phyloP scores from a whole-genome alignment of 37 sponge, comb jelly and placozoan species.

The Crambe crambe region DNA sequence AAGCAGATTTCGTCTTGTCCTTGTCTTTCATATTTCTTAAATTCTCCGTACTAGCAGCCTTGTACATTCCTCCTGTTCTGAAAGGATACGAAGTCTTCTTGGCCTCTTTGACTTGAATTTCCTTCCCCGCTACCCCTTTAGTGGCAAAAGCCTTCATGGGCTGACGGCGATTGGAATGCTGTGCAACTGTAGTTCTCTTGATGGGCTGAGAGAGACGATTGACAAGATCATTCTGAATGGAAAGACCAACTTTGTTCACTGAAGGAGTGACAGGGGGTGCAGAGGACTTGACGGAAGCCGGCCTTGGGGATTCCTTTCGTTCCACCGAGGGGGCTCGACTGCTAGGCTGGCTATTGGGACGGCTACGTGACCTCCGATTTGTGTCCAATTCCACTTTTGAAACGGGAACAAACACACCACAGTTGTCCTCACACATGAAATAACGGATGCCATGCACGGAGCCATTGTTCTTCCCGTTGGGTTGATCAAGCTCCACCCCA shows the following conservation, averaged over 20 bases:
- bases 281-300: neutral
- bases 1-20: neutral
- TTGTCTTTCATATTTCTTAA: conserved; percentile 15
- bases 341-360: conserved; percentile 11
- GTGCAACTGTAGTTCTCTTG: neutral
- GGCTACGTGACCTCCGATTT: neutral
- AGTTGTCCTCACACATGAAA: conserved; percentile 46
- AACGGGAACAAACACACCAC: conserved; percentile 64
- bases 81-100: conserved; percentile 5
- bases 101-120: neutral
- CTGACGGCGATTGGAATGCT: neutral
- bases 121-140: neutral
- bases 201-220: conserved; percentile 3
- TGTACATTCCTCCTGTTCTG: conserved; percentile 24
- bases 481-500: conserved; percentile 58
- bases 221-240: conserved; percentile 24
- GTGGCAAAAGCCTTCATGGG: conserved; percentile 51
- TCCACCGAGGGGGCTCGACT: conserved; percentile 10
- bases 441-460: conserved; percentile 57
- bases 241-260: neutral
- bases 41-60: conserved; percentile 45
- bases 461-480: conserved; percentile 67
- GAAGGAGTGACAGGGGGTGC: neutral
- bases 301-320: neutral
- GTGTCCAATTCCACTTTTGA: conserved; percentile 48